Evolutionary conservation across 1,140 invertebrate genomes (phyloP).

Genomic region (Drosophila nigrodunni): DNA sequence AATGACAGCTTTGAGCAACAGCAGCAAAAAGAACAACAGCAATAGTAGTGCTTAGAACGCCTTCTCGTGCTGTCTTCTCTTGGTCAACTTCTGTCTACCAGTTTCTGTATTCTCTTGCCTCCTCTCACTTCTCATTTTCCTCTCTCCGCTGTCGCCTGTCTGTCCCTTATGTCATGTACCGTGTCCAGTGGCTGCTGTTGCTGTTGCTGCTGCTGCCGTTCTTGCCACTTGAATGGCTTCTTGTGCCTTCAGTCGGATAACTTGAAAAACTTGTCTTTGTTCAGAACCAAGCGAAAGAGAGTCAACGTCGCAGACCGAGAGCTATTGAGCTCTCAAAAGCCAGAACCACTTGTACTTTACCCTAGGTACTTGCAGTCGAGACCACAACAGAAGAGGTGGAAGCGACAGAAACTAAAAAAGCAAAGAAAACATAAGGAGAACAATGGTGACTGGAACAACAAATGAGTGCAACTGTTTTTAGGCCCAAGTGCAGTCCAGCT

Average conservation of each 20-base stretch:
- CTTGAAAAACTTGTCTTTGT: slow-evolving; percentile 82
- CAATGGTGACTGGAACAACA: slow-evolving; percentile 72
- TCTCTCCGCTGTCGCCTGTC: slow-evolving; percentile 4
- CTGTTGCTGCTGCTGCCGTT: slow-evolving; percentile 61
- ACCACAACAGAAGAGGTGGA: slow-evolving; percentile 32
- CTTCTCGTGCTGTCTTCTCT: slow-evolving; percentile 34
- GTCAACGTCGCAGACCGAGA: slow-evolving; percentile 14
- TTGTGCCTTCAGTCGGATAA: slow-evolving; percentile 71
- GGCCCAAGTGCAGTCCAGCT: slow-evolving; percentile 51
- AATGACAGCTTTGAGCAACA: slow-evolving; percentile 62
- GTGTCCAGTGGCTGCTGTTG: slow-evolving; percentile 44
- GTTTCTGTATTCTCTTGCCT: not conserved
- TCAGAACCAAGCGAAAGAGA: slow-evolving; percentile 40
- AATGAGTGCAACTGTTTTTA: slow-evolving; percentile 80
- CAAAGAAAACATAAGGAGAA: slow-evolving; percentile 20
- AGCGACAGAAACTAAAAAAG: slow-evolving; percentile 36
- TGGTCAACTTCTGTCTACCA: slow-evolving; percentile 54
- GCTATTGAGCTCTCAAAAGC: slow-evolving; percentile 23
- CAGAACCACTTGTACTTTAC: slow-evolving; percentile 61
- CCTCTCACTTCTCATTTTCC: not conserved
- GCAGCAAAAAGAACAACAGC: slow-evolving; percentile 31
- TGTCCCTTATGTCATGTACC: slow-evolving; percentile 32
- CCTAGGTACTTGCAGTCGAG: slow-evolving; percentile 56
- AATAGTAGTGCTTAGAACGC: slow-evolving; percentile 53
- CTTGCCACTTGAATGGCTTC: slow-evolving; percentile 78